phyloP scores from a whole-genome alignment of 37 sponge, comb jelly and placozoan species.

The Ephydatia muelleri region DNA sequence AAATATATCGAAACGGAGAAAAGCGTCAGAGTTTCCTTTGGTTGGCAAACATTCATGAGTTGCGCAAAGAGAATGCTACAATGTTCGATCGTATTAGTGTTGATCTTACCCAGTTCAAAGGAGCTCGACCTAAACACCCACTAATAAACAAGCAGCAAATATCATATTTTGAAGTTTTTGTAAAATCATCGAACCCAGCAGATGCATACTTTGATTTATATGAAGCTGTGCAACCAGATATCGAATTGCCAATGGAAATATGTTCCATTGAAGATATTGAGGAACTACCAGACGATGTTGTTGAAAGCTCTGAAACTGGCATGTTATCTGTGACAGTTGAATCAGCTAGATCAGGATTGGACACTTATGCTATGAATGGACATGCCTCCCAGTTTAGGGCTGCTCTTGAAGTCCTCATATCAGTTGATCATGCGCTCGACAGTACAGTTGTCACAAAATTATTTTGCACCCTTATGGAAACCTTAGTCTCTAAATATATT shows the following conservation, averaged over 20 bases:
- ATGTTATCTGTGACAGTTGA: not conserved
- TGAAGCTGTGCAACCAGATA: constrained; percentile 24
- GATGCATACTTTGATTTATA: constrained; percentile 56
- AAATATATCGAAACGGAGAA: constrained; percentile 53
- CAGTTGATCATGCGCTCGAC: not conserved
- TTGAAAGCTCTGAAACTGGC: not conserved
- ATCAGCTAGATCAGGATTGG: not conserved
- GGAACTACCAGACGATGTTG: constrained; percentile 28
- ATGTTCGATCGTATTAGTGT: constrained; percentile 61
- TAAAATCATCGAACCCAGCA: constrained; percentile 16
- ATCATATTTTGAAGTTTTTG: constrained; percentile 62
- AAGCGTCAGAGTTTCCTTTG: constrained; percentile 54
- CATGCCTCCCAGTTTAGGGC: constrained; percentile 9
- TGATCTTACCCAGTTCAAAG: constrained; percentile 56
- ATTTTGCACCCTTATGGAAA: constrained; percentile 4
- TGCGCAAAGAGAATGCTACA: constrained; percentile 5
- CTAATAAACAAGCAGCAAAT: constrained; percentile 52
- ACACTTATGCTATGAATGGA: constrained; percentile 18
- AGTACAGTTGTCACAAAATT: no score
- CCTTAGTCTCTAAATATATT: constrained; percentile 17
- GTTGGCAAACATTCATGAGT: constrained; percentile 13
- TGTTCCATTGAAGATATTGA: constrained; percentile 21
- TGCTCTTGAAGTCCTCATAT: constrained; percentile 11
- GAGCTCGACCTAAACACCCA: constrained; percentile 43
- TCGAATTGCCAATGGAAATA: not conserved